Percentiles rank a stretch among this genome's conserved stretches.
These are phyloP conservation scores for Anas bernieri DNA, from an alignment of 2,797 vertebrate species.

Conservation along the genomic window DNA sequence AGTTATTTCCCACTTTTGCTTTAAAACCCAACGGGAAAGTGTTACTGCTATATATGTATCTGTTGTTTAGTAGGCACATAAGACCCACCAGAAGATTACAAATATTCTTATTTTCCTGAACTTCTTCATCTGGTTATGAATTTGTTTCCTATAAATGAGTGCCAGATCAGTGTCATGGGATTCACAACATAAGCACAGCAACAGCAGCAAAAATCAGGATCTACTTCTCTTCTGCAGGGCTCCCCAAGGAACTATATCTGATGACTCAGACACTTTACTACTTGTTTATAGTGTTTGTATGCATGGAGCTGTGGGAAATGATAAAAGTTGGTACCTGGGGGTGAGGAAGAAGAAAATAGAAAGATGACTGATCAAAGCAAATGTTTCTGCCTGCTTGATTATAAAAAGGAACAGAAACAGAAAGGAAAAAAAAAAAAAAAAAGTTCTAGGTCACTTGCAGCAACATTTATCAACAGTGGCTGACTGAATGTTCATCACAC, in stretches of 20 bases:
- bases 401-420: conserved; percentile 1
- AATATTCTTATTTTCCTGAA: conserved; percentile 23
- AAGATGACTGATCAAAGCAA: conserved; percentile 64
- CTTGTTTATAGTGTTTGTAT: conserved; percentile 62
- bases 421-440: neutral
- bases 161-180: conserved; percentile 10
- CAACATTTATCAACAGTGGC: neutral
- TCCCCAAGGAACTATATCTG: conserved; percentile 39
- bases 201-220: conserved; percentile 50
- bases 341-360: conserved; percentile 55
- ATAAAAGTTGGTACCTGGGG: conserved; percentile 60
- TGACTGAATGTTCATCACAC: neutral
- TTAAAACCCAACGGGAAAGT: conserved; percentile 15
- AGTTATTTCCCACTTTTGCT: conserved; percentile 37
- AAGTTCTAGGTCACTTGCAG: conserved; percentile 3
- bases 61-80: neutral
- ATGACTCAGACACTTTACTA: conserved; percentile 62
- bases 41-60: neutral
- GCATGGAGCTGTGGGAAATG: conserved; percentile 55
- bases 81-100: neutral
- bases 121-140: conserved; percentile 24
- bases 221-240: conserved; percentile 36
- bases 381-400: conserved; percentile 48
- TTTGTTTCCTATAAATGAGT: conserved; percentile 3
- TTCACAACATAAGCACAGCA: conserved; percentile 47